Base-by-base conservation (phyloP, 2,113 vertebrate species). In the Perccottus glenii region DNA sequence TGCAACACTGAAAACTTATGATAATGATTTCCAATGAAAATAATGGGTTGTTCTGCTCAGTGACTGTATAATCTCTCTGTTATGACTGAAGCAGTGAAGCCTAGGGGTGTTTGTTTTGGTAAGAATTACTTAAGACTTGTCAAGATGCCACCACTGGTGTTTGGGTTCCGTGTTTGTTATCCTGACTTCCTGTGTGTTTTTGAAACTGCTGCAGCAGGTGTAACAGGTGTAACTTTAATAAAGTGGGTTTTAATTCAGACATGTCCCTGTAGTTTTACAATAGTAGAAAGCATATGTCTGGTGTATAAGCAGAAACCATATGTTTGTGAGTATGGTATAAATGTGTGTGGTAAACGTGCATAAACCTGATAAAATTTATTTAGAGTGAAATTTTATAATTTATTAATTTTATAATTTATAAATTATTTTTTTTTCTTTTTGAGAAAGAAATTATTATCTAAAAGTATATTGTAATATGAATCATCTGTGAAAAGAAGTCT, bases 71-170 rank as follows among this genome's bases (percentile, higher is more conserved):
- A 68, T 73, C n/a, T n/a, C 62, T 60, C 69, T 75, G 77, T 85
- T 91, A 84, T 86, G 87, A 92, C 87, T 90, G 90, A 90, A 89
- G 87, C 84, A 84, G 82, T 83, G 79, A 90, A 87, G 90, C 92
- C 90, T 77, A 60, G 67, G 90, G 91, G 81, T 93, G 90, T 92
- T 94, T 93, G 86, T 91, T 93, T 89, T 91, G 84, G 80, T 78
- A 88, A 88, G 89, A 92, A 91, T 89, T 89, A 91, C 90, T 93
- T 93, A 90, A 93, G 90, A 91, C 87, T 90, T 92, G 88, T 89
- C 91, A 93, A 93, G 90, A 91, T 92, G 89, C 91, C 85, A 92
- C 89, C 75, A 79, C 83, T 86, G 64, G 62, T 87, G 74, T 78
- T 88, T 87, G 7, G 48, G 77, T 89, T 89, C 84, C 88, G 81